Base-by-base conservation (phyloP, 2,888 invertebrate genomes). In the Rutpela maculata region DNA sequence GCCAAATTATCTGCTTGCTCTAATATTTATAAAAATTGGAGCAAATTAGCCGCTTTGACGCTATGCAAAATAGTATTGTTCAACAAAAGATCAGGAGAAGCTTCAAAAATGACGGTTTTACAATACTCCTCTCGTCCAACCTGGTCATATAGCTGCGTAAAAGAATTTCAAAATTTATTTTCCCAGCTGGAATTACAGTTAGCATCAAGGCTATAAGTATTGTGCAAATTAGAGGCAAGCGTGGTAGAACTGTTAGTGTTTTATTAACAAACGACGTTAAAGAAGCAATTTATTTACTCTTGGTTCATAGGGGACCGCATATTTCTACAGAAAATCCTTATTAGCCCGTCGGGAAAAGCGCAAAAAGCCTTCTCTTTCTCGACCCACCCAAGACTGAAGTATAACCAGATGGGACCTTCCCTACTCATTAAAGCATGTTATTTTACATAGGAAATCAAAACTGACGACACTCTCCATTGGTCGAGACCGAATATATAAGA, bases 31-130 rank as follows among this genome's bases (percentile, higher is more conserved):
- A n/a, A 60, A 60, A 56, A 38, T 26, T 78, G 74, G 68, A 31
- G 19, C 7, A 18, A 19, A 35, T 62, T 75, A 26, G 78, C 78
- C 26, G 7, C 63, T 7, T 11, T 67, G 2, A 55, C 22, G 12
- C 19, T 71, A 22, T 10, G 35, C 15, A 67, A 59, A 43, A 74
- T 81, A n/a, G 76, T 81, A 59, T 59, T 79, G n/a, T 79, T 81
- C 59, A 81, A 81, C 56, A 78, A 81, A 76, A 73, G 78, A 26
- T 70, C 57, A 6, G 81, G 79, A 12, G 79, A 81, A 60, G 66
- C 77, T n/a, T 65, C 81, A 0, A 68, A 60, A 57, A 76, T 79
- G 69, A 81, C 78, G 4, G 19, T 79, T 26, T 6, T 18, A 12
- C 70, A 79, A 17, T 81, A 79, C 59, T 55, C 75, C 12, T 71